These are phyloP conservation scores for Latrodectus hesperus DNA, from an alignment of 2,888 invertebrate species.

Conservation along the genomic window DNA sequence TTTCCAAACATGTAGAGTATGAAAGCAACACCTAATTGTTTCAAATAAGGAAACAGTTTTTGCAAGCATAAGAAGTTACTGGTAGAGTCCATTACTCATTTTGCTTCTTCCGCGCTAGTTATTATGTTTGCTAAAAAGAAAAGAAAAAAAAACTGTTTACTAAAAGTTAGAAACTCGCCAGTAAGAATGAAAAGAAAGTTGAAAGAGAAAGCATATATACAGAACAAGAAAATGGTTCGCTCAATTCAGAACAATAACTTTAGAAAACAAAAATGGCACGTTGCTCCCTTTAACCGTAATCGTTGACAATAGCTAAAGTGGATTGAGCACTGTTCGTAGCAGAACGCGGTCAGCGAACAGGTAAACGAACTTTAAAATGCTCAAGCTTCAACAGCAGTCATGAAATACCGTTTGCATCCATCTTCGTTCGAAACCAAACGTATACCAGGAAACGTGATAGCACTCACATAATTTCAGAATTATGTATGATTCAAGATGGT, in stretches of 20 bases:
- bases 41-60: too few species aligned
- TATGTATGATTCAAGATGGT: too few species aligned
- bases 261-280: conserved; percentile 58
- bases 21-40: too few species aligned
- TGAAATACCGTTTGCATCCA: not conserved
- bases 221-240: conserved; percentile 44
- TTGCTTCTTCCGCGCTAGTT: too few species aligned
- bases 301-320: conserved; percentile 46
- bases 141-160: too few species aligned
- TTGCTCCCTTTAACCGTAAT: conserved; percentile 45
- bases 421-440: not conserved
- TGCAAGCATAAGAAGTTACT: too few species aligned
- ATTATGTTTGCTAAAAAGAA: too few species aligned
- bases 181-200: not conserved
- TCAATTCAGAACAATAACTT: conserved; percentile 57
- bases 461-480: too few species aligned
- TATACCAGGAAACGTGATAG: not conserved
- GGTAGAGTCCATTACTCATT: too few species aligned
- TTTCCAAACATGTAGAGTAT: too few species aligned
- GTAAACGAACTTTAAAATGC: conserved; percentile 59
- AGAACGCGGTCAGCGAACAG: conserved; percentile 60
- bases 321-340: conserved; percentile 6
- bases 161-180: too few species aligned
- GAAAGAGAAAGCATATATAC: conserved; percentile 6
- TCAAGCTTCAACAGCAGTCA: not conserved